Percentiles rank a stretch among this genome's conserved stretches.
phyloP scores from a whole-genome alignment of 2,113 vertebrate genomes.

The Peromyscus maniculatus region DNA sequence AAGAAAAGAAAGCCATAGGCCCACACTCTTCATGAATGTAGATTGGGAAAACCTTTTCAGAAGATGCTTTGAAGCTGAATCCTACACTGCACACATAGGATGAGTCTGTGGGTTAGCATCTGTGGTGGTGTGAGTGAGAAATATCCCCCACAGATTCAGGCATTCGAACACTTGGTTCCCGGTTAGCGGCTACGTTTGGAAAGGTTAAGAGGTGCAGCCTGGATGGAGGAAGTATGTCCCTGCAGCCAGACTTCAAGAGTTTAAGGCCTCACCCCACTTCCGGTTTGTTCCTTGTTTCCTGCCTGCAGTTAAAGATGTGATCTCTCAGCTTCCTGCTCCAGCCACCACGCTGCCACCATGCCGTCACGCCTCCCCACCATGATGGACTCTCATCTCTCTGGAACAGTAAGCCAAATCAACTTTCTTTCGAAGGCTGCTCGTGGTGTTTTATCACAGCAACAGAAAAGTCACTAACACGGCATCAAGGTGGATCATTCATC shows the following conservation, averaged over 20 bases:
- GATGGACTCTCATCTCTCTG: too few species aligned
- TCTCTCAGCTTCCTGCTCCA: too few species aligned
- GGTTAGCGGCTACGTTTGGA: background rate
- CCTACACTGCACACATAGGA: background rate
- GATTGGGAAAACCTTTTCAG: background rate
- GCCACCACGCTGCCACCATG: background rate
- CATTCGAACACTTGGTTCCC: background rate
- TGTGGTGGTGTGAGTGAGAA: background rate
- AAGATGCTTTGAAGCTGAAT: background rate
- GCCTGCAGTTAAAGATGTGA: background rate
- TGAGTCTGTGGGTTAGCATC: background rate
- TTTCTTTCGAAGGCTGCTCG: background rate
- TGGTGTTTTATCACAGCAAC: background rate
- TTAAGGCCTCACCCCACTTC: background rate
- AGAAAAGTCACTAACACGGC: background rate
- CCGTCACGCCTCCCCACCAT: background rate
- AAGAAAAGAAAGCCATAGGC: background rate
- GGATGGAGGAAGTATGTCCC: background rate
- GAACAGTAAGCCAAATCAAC: background rate
- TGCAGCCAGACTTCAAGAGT: background rate
- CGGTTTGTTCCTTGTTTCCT: background rate
- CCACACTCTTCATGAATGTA: background rate
- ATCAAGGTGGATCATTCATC: background rate
- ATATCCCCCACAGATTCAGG: background rate
- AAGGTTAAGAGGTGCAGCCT: too few species aligned